These are phyloP conservation scores for Andrena bucephala DNA, from an alignment of 2,888 invertebrate genomes.

Conservation along the genomic window DNA sequence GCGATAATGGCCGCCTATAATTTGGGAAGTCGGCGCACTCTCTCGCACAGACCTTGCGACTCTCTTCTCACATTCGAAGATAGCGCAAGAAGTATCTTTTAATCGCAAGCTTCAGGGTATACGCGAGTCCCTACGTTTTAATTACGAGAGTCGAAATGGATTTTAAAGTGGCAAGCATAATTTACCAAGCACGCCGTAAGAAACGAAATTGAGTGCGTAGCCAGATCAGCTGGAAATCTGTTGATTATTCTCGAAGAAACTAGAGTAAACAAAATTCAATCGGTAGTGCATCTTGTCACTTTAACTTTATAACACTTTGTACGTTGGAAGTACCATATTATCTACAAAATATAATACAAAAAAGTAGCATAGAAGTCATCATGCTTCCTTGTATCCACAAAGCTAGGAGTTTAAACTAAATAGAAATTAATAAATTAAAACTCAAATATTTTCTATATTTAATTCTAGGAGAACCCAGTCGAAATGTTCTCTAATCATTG, in stretches of 20 bases:
- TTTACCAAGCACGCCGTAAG: background rate
- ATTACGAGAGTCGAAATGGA: background rate
- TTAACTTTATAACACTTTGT: no score
- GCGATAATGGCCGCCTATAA: constrained; percentile 82
- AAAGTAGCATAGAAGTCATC: no score
- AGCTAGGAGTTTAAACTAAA: no score
- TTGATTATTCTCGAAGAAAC: background rate
- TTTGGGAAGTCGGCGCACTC: constrained; percentile 74
- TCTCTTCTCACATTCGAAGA: constrained; percentile 40
- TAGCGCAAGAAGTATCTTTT: constrained; percentile 28
- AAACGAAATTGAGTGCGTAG: background rate
- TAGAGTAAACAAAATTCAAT: background rate
- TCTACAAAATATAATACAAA: no score
- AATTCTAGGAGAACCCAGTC: no score
- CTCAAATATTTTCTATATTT: no score
- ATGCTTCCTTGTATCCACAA: no score
- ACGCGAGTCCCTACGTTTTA: background rate
- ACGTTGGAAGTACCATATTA: no score
- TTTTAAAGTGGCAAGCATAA: background rate
- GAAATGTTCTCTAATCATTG: no score
- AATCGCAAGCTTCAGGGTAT: background rate
- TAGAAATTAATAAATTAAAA: no score
- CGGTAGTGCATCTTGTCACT: no score
- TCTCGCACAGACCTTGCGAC: constrained; percentile 26
- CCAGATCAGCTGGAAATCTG: background rate